Conservation (phyloP, 1,140 invertebrate species). For the Ceratina calcarata region DNA sequence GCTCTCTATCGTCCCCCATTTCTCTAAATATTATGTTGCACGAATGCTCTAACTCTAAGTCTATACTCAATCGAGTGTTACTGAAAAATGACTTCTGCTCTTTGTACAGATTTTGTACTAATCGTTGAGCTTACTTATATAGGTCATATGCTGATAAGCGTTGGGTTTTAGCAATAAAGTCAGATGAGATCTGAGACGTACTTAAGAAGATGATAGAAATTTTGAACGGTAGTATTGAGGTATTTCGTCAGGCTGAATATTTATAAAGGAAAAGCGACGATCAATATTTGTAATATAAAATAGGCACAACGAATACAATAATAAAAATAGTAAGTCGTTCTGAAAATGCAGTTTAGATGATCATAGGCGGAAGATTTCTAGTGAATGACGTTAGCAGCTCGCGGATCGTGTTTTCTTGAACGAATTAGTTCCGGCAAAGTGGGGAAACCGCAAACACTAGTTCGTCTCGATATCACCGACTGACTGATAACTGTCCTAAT, state of each 20-base stretch:
- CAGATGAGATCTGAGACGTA: not conserved
- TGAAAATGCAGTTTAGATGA: no score
- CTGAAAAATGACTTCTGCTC: no score
- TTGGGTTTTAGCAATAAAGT: not conserved
- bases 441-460: slow-evolving; percentile 23
- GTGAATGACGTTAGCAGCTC: no score
- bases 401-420: not conserved
- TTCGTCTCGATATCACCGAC: slow-evolving; percentile 45
- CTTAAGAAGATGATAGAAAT: not conserved
- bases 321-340: no score
- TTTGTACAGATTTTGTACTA: not conserved
- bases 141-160: not conserved
- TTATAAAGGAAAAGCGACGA: no score
- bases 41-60: no score
- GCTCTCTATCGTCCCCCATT: slow-evolving; percentile 60
- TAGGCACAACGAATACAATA: no score
- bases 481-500: slow-evolving; percentile 69
- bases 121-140: not conserved
- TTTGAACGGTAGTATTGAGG: no score
- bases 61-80: no score
- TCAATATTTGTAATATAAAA: no score
- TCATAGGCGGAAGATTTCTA: no score
- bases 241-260: no score
- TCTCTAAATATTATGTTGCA: slow-evolving; percentile 29
- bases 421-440: not conserved